These are phyloP conservation scores for Luidia sarsii DNA, from an alignment of 53 echinoderm and acorn worm species.

Conservation along the genomic window DNA sequence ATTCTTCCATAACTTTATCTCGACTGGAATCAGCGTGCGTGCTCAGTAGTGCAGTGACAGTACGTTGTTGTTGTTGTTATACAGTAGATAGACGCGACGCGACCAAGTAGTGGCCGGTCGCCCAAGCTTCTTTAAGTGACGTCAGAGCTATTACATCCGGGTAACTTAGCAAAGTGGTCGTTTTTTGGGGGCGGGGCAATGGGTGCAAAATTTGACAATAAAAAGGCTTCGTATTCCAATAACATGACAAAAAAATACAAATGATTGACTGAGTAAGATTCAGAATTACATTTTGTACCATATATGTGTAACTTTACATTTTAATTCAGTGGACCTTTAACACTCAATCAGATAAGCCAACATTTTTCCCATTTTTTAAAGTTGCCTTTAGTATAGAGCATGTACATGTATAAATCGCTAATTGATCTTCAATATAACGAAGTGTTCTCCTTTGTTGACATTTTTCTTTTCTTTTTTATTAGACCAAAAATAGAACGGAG, in stretches of 20 bases:
- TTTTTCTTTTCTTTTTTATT: no score
- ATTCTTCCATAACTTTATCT: neutral
- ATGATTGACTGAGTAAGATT: neutral
- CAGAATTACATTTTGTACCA: neutral
- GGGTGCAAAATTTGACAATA: neutral
- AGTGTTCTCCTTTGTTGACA: no score
- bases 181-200: constrained; percentile 10
- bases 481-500: no score
- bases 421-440: no score
- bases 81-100: neutral
- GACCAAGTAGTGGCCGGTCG: neutral
- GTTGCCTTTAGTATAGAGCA: no score
- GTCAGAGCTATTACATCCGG: neutral
- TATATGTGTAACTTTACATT: neutral
- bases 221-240: neutral
- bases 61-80: neutral
- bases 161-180: neutral
- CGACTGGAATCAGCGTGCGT: neutral
- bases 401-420: no score
- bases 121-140: neutral
- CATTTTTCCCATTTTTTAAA: no score
- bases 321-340: neutral
- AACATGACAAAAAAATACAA: neutral
- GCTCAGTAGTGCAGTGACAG: neutral
- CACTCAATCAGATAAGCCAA: no score